phyloP scores from a whole-genome alignment of 1,140 invertebrate genomes.

The Drosophila sproati region DNA sequence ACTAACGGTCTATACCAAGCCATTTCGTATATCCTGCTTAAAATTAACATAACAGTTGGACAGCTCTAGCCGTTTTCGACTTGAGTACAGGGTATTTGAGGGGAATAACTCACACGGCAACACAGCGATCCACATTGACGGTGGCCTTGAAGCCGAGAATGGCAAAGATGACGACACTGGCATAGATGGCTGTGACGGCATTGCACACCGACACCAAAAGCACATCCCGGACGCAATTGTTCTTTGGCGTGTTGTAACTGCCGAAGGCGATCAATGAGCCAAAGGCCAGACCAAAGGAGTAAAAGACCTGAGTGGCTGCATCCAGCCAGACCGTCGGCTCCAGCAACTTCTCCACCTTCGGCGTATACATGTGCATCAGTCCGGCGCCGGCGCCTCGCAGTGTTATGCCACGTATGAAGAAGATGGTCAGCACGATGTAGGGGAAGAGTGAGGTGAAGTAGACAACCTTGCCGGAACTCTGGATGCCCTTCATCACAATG shows the following conservation, averaged over 20 bases:
- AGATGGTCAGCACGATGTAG: slow-evolving; percentile 97
- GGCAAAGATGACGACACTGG: slow-evolving; percentile 95
- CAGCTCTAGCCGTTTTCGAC: too few relatives aligned
- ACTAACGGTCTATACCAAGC: too few relatives aligned
- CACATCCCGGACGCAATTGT: slow-evolving; percentile 96
- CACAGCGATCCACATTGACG: slow-evolving; percentile 91
- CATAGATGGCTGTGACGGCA: slow-evolving; percentile 96
- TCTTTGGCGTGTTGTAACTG: slow-evolving; percentile 95
- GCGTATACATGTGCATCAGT: slow-evolving; percentile 95
- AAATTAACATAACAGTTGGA: too few relatives aligned
- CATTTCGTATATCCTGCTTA: too few relatives aligned
- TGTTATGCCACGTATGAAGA: slow-evolving; percentile 96
- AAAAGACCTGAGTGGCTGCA: slow-evolving; percentile 98
- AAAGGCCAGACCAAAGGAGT: slow-evolving; percentile 96
- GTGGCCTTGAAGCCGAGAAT: slow-evolving; percentile 95
- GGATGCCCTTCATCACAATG: slow-evolving; percentile 99
- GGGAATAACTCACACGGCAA: slow-evolving; percentile 88
- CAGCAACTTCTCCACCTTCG: slow-evolving; percentile 93
- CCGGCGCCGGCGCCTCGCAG: slow-evolving; percentile 95
- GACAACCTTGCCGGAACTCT: slow-evolving; percentile 98
- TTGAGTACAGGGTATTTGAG: neutral
- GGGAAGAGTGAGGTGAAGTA: slow-evolving; percentile 99
- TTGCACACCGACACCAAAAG: slow-evolving; percentile 95
- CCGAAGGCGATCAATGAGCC: slow-evolving; percentile 96
- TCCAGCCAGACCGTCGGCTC: slow-evolving; percentile 96